phyloP scores from a whole-genome alignment of 1,140 invertebrate genomes.

The Melipona quadrifasciata region DNA sequence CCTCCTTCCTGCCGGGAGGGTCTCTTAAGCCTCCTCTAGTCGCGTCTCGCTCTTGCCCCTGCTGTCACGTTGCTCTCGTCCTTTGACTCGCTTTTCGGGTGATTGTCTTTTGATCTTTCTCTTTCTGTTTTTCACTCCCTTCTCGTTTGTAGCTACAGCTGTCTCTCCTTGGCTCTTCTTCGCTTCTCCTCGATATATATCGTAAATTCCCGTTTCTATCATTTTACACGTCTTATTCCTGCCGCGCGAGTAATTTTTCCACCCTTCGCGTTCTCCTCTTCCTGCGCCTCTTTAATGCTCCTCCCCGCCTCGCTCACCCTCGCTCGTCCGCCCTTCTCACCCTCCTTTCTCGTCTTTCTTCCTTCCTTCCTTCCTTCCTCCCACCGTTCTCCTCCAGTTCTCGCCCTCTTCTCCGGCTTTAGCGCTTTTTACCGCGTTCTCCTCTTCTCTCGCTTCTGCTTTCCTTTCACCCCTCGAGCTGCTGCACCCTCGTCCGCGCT shows the following conservation, averaged over 20 bases:
- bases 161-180: too few relatives aligned
- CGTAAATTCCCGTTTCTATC: not conserved
- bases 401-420: not conserved
- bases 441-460: slow-evolving; percentile 1
- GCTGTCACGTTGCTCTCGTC: slow-evolving; percentile 11
- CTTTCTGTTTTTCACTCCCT: slow-evolving; percentile 20
- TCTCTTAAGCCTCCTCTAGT: slow-evolving; percentile 17
- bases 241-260: not conserved
- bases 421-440: not conserved
- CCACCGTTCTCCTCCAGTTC: not conserved
- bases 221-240: not conserved
- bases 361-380: not conserved
- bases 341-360: not conserved
- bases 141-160: not conserved
- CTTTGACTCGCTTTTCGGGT: not conserved
- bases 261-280: not conserved
- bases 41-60: not conserved
- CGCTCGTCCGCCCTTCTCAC: not conserved
- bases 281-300: not conserved
- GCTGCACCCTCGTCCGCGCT: not conserved
- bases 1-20: too few relatives aligned
- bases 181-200: not conserved
- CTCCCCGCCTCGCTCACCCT: too few relatives aligned
- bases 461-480: not conserved
- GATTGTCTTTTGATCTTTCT: slow-evolving; percentile 46